Evolutionary conservation across 2,888 invertebrate species (phyloP).

Genomic region (Conchocele bisecta): DNA sequence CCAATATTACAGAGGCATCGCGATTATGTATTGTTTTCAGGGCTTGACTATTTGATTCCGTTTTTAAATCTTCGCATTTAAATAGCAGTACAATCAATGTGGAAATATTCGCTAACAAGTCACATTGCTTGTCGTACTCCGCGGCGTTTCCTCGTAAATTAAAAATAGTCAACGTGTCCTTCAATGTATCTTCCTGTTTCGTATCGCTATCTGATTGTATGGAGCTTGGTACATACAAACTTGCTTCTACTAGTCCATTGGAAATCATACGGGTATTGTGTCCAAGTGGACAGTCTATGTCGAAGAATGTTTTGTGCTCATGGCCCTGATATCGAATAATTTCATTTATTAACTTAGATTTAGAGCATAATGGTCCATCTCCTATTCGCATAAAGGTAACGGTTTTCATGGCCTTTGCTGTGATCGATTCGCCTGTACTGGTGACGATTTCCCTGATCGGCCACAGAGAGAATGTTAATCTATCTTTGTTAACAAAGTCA

Average conservation of each 20-base stretch:
- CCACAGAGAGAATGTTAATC: neutral
- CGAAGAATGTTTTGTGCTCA: neutral
- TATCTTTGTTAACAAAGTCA: neutral
- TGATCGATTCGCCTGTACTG: neutral
- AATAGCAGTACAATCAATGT: neutral
- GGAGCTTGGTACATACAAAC: neutral
- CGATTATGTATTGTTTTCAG: neutral
- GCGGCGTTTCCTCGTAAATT: neutral
- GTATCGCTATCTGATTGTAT: neutral
- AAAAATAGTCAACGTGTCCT: neutral
- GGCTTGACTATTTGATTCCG: neutral
- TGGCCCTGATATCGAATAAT: neutral
- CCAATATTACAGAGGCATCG: neutral
- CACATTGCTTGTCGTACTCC: neutral
- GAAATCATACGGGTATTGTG: neutral
- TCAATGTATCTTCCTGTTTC: too few relatives aligned
- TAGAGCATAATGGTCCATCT: neutral
- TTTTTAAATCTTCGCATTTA: neutral
- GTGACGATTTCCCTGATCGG: neutral
- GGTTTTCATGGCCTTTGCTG: too few relatives aligned
- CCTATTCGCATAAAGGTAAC: neutral
- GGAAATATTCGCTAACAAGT: neutral
- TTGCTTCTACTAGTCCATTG: neutral
- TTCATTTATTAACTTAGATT: constrained; percentile 1
- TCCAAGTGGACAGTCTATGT: neutral